Base-by-base conservation (phyloP, 2,113 vertebrate genomes). In the Tympanuchus pallidicinctus region DNA sequence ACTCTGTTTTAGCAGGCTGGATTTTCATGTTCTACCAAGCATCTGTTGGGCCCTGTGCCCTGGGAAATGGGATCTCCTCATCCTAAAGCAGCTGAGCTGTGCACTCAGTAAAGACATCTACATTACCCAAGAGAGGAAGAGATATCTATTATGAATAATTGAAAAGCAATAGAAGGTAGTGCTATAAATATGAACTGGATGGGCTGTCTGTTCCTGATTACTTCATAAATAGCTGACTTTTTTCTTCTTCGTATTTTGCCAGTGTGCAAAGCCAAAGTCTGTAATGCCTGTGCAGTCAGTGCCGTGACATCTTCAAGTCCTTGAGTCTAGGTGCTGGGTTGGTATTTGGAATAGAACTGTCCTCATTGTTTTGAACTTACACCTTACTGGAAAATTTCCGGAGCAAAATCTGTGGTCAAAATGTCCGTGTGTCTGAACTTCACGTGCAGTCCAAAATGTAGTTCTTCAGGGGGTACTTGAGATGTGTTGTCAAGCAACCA, bases 61-160 rank as follows among this genome's bases (percentile, higher is more conserved):
- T 64, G 48, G 38, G 34, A 69, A 77, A 61, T 42, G 54, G 52
- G 78, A 30, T 73, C 18, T 61, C 78, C 45, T 63, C 9, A 13
- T 54, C 32, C 61, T 54, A 27, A 38, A 54, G n/a, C 36, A 59
- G 60, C 64, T 69, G 38, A 81, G n/a, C 64, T 84, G 80, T 77
- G 42, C 64, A 67, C 27, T 82, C 28, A 52, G 59, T 66, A 45
- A 71, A 30, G n/a, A 60, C 22, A 13, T 36, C 22, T 40, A 8
- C 75, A 25, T 60, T 81, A 38, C 77, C 89, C 54, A 36, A 65
- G 67, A 30, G 67, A 43, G 74, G 57, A 47, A 80, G 79, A 67
- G 48, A 28, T 92, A 61, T 85, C 13, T 48, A 28, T 90, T 91
- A 67, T 43, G 86, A 89, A 61, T 65, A 61, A 25, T 93, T 94